phyloP scores from a whole-genome alignment of 37 sponge, comb jelly and placozoan species.

The Spongia lamella region DNA sequence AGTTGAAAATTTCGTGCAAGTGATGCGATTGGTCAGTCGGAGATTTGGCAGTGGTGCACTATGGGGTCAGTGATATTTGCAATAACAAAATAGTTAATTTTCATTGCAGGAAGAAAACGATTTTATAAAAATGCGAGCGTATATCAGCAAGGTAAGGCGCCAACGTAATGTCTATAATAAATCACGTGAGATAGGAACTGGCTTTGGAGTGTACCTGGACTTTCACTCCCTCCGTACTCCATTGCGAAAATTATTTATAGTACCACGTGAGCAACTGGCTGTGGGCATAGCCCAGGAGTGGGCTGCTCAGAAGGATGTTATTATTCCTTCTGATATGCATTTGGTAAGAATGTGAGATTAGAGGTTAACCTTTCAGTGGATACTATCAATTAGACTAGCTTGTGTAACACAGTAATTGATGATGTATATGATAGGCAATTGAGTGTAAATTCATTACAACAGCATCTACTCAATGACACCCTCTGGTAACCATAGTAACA shows the following conservation, averaged over 20 bases:
- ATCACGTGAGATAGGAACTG: background rate
- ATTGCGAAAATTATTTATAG: slow-evolving; percentile 32
- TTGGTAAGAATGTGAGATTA: slow-evolving; percentile 43
- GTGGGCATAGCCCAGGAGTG: slow-evolving; percentile 79
- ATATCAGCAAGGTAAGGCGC: slow-evolving; percentile 16
- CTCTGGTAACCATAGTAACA: slow-evolving; percentile 43
- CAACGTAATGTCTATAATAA: background rate
- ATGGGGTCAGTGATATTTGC: no score
- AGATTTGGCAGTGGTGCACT: no score
- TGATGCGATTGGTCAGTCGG: no score
- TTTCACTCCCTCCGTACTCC: slow-evolving; percentile 68
- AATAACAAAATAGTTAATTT: background rate
- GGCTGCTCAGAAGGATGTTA: slow-evolving; percentile 40
- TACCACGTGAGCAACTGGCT: slow-evolving; percentile 72
- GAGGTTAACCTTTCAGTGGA: no score
- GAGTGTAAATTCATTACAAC: slow-evolving; percentile 3
- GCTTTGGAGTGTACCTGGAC: slow-evolving; percentile 61
- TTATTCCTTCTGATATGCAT: slow-evolving; percentile 75
- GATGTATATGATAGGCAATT: slow-evolving; percentile 1
- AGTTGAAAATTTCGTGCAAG: no score
- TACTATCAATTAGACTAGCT: slow-evolving; percentile 45
- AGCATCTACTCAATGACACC: slow-evolving; percentile 57
- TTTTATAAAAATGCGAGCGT: slow-evolving; percentile 70
- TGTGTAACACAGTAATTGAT: slow-evolving; percentile 82
- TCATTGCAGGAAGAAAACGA: slow-evolving; percentile 54